These are phyloP conservation scores for Hyles vespertilio DNA, from an alignment of 1,140 invertebrate genomes.

Conservation along the genomic window DNA sequence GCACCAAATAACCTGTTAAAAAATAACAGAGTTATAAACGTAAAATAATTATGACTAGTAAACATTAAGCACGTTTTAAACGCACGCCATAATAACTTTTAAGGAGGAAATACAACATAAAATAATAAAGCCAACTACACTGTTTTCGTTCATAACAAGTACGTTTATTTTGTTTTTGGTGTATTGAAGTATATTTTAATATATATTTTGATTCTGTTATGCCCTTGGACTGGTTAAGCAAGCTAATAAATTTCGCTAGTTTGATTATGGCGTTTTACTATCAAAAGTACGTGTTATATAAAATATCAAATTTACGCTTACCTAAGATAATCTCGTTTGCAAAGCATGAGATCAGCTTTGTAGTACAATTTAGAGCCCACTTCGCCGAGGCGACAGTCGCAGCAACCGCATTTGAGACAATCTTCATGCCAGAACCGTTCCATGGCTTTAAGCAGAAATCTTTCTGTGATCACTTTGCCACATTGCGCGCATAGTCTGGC, in stretches of 20 bases:
- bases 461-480: conserved; percentile 84
- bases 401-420: conserved; percentile 95
- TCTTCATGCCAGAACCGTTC: conserved; percentile 97
- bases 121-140: conserved; percentile 4
- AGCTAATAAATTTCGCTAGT: too few relatives aligned
- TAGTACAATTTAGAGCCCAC: conserved; percentile 94
- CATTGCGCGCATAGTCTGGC: conserved; percentile 84
- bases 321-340: conserved; percentile 96
- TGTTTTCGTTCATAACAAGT: neutral
- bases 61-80: conserved; percentile 28
- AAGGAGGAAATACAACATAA: conserved; percentile 6
- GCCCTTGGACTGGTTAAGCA: too few relatives aligned
- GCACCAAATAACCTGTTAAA: conserved; percentile 90
- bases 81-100: conserved; percentile 15
- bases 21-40: conserved; percentile 33
- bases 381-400: conserved; percentile 93
- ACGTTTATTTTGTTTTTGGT: neutral
- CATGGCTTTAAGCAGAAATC: conserved; percentile 86
- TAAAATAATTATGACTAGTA: conserved; percentile 34
- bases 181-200: too few relatives aligned
- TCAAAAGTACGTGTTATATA: too few relatives aligned
- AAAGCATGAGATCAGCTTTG: conserved; percentile 94
- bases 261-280: too few relatives aligned
- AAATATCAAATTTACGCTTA: conserved; percentile 10
- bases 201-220: too few relatives aligned